Evolutionary conservation across 2,113 vertebrate genomes (phyloP), one percentile per base, ranked within the genome.

Genomic region (Pygoscelis adeliae): DNA sequence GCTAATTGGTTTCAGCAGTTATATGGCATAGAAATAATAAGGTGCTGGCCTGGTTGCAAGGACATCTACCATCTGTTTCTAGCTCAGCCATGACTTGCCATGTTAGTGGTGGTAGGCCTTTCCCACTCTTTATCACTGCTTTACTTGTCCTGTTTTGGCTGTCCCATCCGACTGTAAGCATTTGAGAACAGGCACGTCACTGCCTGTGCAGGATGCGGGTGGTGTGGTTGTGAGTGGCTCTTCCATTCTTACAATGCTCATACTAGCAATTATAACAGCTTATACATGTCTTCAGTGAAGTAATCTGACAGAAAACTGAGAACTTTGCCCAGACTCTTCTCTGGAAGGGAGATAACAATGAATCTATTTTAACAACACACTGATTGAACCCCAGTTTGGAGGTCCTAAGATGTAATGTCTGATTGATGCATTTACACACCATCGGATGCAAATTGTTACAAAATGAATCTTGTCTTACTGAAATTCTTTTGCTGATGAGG

Each of bases 401-500:
- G 69, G 56, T 87, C 69, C 72, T 92, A 73, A 96, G 66, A 86
- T 16, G 9, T 94, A 84, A 84, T n/a, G 53, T 92, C 89, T 95
- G 86, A 96, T 65, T 90, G 89, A 96, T 94, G 61, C 30, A 13
- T 71, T 92, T 80, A 18, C 91, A 78, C 25, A 78, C 87, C 67
- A 81, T 84, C 11, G n/a, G 79, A 95, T 89, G 89, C 67, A 96
- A 96, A 97, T 82, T 96, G 27, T 93, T 95, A 89, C 63, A 67
- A 91, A 97, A 92, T 91, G 2, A 95, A 89, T 49, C 66, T 93
- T 36, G 8, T 87, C 20, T 79, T 84, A 70, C 84, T 9, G 15
- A 74, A 96, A 97, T 95, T 95, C 76, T 79, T 97, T 89, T 88
- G 58, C 61, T 79, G 17, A 91, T 96, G 93, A 96, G 77, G 92